phyloP scores from a whole-genome alignment of 2,113 vertebrate genomes.

The Smithornis capensis region DNA sequence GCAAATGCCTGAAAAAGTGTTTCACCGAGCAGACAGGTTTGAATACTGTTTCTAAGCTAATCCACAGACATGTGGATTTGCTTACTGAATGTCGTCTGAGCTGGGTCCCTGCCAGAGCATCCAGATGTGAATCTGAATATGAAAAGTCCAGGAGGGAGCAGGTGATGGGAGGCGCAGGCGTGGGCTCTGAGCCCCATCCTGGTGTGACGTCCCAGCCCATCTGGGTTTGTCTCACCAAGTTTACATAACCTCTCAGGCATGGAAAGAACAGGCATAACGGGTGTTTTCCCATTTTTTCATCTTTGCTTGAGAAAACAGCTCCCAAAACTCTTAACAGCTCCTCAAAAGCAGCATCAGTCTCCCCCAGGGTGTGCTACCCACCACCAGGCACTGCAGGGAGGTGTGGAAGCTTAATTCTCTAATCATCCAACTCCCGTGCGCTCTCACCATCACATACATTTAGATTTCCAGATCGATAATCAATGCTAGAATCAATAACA shows the following conservation, averaged over 20 bases:
- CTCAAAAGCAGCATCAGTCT: neutral
- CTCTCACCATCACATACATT: slow-evolving; percentile 40
- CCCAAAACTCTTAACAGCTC: neutral
- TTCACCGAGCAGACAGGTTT: neutral
- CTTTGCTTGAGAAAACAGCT: neutral
- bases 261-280: neutral
- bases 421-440: neutral
- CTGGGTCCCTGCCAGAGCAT: slow-evolving; percentile 41
- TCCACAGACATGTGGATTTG: neutral
- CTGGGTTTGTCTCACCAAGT: neutral
- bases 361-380: neutral
- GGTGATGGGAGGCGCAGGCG: neutral
- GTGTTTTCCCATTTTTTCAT: neutral
- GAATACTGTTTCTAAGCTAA: neutral
- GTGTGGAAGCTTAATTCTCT: neutral
- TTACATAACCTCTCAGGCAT: neutral
- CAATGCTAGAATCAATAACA: slow-evolving; percentile 65
- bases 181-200: neutral
- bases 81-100: neutral
- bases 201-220: neutral
- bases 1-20: rapidly evolving
- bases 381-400: neutral
- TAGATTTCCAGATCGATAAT: slow-evolving; percentile 67
- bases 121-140: slow-evolving; percentile 61
- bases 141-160: slow-evolving; percentile 47